Evolutionary conservation across 2,888 invertebrate species (phyloP).

Genomic region (Schizaphis graminum): DNA sequence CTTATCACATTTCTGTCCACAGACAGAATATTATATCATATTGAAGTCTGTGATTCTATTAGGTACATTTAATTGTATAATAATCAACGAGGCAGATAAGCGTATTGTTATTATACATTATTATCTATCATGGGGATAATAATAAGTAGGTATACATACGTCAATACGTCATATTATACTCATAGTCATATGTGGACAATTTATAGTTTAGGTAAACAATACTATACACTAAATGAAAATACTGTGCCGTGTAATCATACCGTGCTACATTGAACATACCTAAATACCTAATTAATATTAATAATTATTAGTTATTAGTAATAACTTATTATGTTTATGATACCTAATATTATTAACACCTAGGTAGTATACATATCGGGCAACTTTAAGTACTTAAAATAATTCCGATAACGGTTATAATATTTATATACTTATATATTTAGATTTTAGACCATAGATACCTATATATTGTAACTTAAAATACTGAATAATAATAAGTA

Average conservation of each 20-base stretch:
- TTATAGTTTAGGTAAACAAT: background rate
- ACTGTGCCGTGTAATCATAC: background rate
- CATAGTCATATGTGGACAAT: background rate
- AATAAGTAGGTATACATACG: background rate
- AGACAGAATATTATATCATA: background rate
- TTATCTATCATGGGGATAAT: background rate
- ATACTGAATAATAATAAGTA: background rate
- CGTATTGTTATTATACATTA: background rate
- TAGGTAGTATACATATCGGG: background rate
- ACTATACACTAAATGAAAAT: background rate
- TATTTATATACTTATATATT: background rate
- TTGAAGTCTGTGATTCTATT: background rate
- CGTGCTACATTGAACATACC: background rate
- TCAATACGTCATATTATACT: background rate
- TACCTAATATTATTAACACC: background rate
- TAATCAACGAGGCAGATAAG: background rate
- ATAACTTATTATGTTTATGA: background rate
- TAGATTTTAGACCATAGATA: background rate
- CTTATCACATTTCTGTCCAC: background rate
- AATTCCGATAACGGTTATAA: background rate
- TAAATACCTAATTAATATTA: conserved; percentile 2
- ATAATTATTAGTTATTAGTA: background rate
- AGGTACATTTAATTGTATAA: background rate
- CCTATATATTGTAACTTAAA: background rate
- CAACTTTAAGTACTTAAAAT: background rate